Evolutionary conservation across 1,140 invertebrate genomes (phyloP).

Genomic region (Batillaria attramentaria): DNA sequence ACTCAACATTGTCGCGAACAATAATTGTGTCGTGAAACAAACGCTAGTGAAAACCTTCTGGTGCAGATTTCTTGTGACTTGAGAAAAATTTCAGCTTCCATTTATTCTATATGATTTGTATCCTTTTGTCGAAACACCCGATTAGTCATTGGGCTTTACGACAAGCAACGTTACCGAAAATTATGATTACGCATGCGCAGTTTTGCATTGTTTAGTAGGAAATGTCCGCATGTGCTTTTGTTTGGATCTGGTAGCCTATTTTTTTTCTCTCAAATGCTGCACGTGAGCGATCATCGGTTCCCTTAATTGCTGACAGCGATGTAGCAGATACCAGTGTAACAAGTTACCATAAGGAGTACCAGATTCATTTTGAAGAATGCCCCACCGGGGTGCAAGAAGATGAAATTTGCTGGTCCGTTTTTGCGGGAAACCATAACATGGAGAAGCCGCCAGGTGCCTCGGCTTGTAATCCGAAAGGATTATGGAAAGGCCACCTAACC

Average conservation of each 20-base stretch:
- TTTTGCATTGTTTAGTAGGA: conserved; percentile 37
- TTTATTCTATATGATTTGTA: neutral
- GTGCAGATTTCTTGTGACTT: neutral
- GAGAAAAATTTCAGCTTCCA: neutral
- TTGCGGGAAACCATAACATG: conserved; percentile 32
- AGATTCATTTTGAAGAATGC: conserved; percentile 16
- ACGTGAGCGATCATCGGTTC: conserved; percentile 25
- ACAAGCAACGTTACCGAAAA: conserved; percentile 25
- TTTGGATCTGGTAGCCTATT: conserved; percentile 26
- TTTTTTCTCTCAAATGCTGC: conserved; percentile 34
- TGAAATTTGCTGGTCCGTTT: conserved; percentile 30
- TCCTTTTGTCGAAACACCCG: too few relatives aligned
- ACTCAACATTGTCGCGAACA: conserved; percentile 9
- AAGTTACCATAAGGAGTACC: conserved; percentile 26
- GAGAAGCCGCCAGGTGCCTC: conserved; percentile 16
- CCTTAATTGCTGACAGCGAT: conserved; percentile 30
- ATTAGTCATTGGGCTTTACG: too few relatives aligned
- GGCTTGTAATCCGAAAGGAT: conserved; percentile 33
- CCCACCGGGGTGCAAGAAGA: conserved; percentile 28
- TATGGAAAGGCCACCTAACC: conserved; percentile 33
- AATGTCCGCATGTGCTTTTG: conserved; percentile 46
- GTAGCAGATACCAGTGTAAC: conserved; percentile 31
- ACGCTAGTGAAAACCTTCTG: too few relatives aligned
- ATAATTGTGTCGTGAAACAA: too few relatives aligned
- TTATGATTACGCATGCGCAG: conserved; percentile 40